Evolutionary conservation across 2,113 vertebrate species (phyloP).

Genomic region (Heterotilapia buettikoferi): DNA sequence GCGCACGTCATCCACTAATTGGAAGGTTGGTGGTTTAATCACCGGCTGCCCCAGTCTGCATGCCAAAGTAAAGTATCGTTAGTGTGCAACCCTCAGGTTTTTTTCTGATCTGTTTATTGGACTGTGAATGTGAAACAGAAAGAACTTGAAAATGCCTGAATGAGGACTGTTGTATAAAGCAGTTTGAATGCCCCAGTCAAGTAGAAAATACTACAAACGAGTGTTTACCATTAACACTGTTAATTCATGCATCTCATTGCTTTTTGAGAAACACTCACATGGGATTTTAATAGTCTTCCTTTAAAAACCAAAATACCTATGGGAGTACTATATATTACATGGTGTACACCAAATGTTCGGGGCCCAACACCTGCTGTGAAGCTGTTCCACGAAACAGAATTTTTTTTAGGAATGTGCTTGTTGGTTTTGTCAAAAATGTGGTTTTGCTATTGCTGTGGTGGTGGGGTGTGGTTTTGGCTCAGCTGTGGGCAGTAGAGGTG

Average conservation of each 20-base stretch:
- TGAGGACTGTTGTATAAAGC: neutral
- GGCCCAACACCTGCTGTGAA: neutral
- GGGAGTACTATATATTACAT: fast-evolving
- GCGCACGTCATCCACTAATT: neutral
- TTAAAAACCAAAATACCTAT: neutral
- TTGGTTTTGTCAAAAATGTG: neutral
- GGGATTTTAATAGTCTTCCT: neutral
- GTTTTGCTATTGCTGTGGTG: neutral
- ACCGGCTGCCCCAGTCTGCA: neutral
- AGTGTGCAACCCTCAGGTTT: fast-evolving
- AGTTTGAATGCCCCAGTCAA: neutral
- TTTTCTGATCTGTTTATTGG: neutral
- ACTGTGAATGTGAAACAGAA: neutral
- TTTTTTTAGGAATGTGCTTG: neutral
- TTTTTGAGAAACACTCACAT: neutral
- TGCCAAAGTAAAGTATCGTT: neutral
- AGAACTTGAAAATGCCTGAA: neutral
- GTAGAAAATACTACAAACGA: neutral
- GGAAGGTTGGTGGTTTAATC: neutral
- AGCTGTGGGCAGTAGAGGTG: neutral
- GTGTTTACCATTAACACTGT: neutral
- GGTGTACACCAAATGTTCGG: neutral
- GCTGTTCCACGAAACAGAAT: neutral
- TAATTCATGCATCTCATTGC: neutral
- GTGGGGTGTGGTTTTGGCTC: neutral